Conservation (phyloP, 2,113 vertebrate species). For the Arvicanthis niloticus region DNA sequence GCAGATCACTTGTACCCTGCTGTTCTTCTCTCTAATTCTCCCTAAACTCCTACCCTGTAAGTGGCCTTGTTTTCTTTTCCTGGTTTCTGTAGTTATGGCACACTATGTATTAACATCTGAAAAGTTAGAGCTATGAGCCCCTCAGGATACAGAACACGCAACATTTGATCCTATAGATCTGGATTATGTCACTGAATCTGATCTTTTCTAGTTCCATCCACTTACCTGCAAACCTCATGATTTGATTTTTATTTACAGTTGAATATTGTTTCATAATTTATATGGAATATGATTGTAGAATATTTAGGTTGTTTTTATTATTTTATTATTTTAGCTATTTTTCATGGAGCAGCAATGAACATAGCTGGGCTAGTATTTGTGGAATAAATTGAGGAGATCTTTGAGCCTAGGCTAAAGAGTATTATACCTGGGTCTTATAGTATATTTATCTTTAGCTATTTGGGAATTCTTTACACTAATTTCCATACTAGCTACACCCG, state of each 20-base stretch:
- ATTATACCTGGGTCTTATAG: neutral
- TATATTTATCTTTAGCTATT: neutral
- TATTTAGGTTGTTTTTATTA: neutral
- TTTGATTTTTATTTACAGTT: neutral
- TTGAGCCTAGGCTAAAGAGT: neutral
- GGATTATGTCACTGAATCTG: neutral
- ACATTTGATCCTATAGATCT: neutral
- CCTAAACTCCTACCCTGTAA: neutral
- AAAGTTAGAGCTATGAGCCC: neutral
- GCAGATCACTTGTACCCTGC: neutral
- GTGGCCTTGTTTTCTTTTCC: neutral
- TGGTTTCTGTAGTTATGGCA: neutral
- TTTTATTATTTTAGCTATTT: neutral
- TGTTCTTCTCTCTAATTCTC: neutral
- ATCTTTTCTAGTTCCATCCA: neutral
- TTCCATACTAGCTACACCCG: too few species aligned
- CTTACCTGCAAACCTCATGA: neutral
- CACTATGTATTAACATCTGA: neutral
- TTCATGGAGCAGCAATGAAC: neutral
- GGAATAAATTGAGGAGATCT: neutral
- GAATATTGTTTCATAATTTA: neutral
- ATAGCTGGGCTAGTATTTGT: neutral
- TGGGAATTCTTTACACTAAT: neutral
- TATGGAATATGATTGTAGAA: neutral
- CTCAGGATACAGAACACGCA: neutral